phyloP scores from a whole-genome alignment of 92 coral and sea anemone genomes.

The Parazoanthus swiftii region DNA sequence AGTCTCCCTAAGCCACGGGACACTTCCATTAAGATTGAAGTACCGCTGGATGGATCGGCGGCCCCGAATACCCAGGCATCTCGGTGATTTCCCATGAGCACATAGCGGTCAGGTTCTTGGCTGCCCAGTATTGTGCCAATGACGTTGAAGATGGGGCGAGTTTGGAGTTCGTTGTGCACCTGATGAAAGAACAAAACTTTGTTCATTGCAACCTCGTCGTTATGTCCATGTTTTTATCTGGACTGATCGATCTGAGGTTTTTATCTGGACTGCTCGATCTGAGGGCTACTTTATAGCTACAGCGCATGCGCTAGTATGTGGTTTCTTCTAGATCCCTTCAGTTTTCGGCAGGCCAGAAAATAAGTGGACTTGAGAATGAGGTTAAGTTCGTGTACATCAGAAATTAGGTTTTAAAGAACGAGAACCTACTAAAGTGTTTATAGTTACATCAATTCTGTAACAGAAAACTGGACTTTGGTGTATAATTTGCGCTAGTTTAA shows the following conservation, averaged over 20 bases:
- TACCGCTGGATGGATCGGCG: conserved; percentile 93
- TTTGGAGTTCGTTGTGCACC: conserved; percentile 46
- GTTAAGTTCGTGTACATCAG: too few relatives aligned
- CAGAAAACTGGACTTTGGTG: background rate
- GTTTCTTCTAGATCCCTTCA: too few relatives aligned
- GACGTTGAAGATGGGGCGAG: conserved; percentile 70
- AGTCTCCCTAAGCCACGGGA: conserved; percentile 94
- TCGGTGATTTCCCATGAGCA: conserved; percentile 94
- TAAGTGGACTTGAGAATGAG: background rate
- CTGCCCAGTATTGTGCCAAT: conserved; percentile 86
- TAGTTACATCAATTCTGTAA: background rate
- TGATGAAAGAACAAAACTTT: background rate
- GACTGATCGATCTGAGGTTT: too few relatives aligned
- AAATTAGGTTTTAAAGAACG: background rate
- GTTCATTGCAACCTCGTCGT: background rate
- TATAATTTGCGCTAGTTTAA: too few relatives aligned
- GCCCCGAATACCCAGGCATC: conserved; percentile 99
- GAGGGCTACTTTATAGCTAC: too few relatives aligned
- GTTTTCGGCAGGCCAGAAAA: background rate
- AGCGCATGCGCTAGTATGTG: too few relatives aligned
- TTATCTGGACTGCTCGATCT: too few relatives aligned
- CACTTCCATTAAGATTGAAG: conserved; percentile 85
- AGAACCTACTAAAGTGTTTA: background rate
- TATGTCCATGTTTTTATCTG: background rate
- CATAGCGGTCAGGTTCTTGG: conserved; percentile 96